Base-by-base conservation (phyloP, 2,797 vertebrate species). In the Diglossa cyanea region DNA sequence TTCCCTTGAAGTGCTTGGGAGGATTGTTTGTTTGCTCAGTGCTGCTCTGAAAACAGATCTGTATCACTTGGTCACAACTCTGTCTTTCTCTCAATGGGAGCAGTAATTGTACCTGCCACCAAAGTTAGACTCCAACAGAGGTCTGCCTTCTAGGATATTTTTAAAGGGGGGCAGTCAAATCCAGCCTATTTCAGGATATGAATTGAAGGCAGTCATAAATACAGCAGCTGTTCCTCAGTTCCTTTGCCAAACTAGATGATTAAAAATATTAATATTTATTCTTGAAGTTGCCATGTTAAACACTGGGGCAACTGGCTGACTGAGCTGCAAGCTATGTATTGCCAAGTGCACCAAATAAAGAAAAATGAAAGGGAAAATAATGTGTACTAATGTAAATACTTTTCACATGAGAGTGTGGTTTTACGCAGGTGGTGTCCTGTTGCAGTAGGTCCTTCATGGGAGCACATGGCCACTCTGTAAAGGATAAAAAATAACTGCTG, bases 211-310 rank as follows among this genome's bases (percentile, higher is more conserved):
- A 84, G 76, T 75, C 1, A 2, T 51, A 45, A 47, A 42, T 45
- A 66, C 70, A 81, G 67, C 89, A 95, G 78, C 95, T 93, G 82
- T 76, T 94, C n/a, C 62, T 91, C 58, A n/a, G 70, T 78, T 88
- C 66, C 71, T 81, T 88, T 91, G 94, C 91, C 85, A 95, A 78
- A 86, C 6, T 35, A 84, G 82, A 80, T 73, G 70, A 72, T 94
- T 90, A 84, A 90, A 93, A 96, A 73, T 86, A 94, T 90, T 91
- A 93, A 95, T 94, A 94, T 95, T 95, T 97, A 91, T 89, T 89
- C 93, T 93, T 62, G 68, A 80, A 87, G 62, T 86, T 91, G 87
- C 87, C 85, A 65, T 39, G 66, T 75, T 87, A 75, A 95, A 74
- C 61, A 55, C 7, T 15, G 28, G 79, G 47, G 68, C 72, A 91